Evolutionary conservation across 2,797 vertebrate species (phyloP), one percentile per base, ranked within the genome.

Genomic region (Eupleurogrammus muticus): DNA sequence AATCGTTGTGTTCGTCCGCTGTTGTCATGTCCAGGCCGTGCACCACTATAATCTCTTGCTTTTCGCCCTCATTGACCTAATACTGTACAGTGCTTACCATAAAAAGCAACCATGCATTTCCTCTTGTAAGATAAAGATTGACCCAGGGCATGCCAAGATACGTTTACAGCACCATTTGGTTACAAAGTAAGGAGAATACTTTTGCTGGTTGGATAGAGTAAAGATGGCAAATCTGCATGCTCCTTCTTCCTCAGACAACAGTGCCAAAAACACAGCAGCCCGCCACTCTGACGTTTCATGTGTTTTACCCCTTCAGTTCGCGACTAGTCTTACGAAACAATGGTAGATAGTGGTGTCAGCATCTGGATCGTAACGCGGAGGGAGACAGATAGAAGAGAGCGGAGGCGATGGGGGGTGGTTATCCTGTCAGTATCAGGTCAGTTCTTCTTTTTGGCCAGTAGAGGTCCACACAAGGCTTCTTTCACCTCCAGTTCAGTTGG

Each of bases 381-480:
- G 17, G 44, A 75, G 38, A 66, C 35, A 66, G 48, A 77, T 59
- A 47, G 21, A 72, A 44, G 9, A 46, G 65, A 73, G 49, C 0
- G 8, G 42, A 57, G 36, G 10, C n/a, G 19, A 52, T 32, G 6
- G 9, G 10, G 53, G 10, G 19, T 20, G 44, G 9, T 20, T 16
- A 20, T 63, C 48, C 34, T 62, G 24, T 70, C 28, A 58, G 19
- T 14, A 72, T 61, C 66, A 57, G 40, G 32, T 69, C 40, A 74
- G 19, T 79, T 84, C 47, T 53, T 73, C 28, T 61, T 55, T 73
- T 54, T 85, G 78, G 80, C 90, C 92, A 89, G 70, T 70, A 91
- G 92, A 89, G 89, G 91, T 83, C 87, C 59, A 66, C 79, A 89
- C 66, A 86, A 77, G 34, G 55, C 90, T 86, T 28, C n/a, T n/a